Percentiles rank a stretch among this genome's conserved stretches.
Conservation (phyloP, 1,140 invertebrate species). For the Scaptomyza hsui region DNA sequence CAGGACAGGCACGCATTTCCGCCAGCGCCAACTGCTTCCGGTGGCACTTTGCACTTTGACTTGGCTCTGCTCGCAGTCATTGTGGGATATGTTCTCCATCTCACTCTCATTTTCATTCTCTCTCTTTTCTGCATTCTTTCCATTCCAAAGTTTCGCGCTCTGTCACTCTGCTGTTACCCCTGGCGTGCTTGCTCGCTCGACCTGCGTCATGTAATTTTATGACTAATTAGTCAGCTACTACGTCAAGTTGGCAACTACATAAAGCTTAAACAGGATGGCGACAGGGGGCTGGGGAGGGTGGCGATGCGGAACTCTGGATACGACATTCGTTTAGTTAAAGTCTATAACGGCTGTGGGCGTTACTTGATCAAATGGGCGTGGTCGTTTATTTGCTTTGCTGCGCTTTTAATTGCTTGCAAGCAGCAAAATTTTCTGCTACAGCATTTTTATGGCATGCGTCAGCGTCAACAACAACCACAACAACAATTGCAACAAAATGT, state of each 20-base stretch:
- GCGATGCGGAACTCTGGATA: background rate
- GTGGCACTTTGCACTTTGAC: conserved; percentile 74
- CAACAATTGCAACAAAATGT: too few species aligned
- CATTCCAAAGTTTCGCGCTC: background rate
- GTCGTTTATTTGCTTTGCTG: conserved; percentile 73
- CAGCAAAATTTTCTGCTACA: conserved; percentile 40
- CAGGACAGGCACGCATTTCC: conserved; percentile 71
- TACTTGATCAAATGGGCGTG: conserved; percentile 66
- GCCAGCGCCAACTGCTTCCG: conserved; percentile 73
- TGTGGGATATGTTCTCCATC: conserved; percentile 27
- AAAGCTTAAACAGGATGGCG: conserved; percentile 13
- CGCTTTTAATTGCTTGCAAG: conserved; percentile 75
- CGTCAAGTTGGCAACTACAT: conserved; percentile 72
- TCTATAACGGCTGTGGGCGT: conserved; percentile 52
- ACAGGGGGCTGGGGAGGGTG: background rate
- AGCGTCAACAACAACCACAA: conserved; percentile 20
- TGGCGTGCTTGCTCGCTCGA: conserved; percentile 38
- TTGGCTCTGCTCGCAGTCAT: conserved; percentile 50
- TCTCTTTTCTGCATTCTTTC: background rate
- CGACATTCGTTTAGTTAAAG: conserved; percentile 66
- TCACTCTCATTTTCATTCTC: background rate
- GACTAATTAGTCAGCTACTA: conserved; percentile 78
- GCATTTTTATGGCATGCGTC: conserved; percentile 67
- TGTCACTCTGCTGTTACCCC: background rate
- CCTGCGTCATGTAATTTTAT: conserved; percentile 72